Evolutionary conservation across 2,113 vertebrate species (phyloP), one percentile per base, ranked within the genome.

Genomic region (Piprites chloris): DNA sequence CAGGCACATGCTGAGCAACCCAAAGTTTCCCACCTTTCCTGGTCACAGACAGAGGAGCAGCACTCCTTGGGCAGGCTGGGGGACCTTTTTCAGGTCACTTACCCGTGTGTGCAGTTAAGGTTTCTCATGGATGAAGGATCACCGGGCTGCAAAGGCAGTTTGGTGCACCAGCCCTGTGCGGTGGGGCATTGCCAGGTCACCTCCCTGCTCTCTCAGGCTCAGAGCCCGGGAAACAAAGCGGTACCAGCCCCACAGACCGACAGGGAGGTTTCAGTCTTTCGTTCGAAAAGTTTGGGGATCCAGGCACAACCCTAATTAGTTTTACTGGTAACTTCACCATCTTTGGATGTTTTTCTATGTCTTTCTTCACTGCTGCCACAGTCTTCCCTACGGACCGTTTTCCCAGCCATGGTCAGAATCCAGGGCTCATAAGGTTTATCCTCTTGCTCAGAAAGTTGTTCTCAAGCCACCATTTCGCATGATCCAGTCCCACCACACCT

Each of bases 151-250:
- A 73, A 50, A 58, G 49, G 39, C 39, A 39, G 21, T 18, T 30
- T 19, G 32, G 30, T n/a, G 67, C 46, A 12, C 20, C 3, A 67
- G 39, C 27, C 28, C 12, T 2, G 4, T 0, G 0, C 52, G 27
- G 14, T 4, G 27, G 15, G 42, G 35, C 55, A 8, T 1, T 56
- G 49, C 23, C 41, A 32, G 37, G 69, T 14, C 55, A 42, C 23
- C 9, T 26, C 32, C 44, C 41, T 30, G 13, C 52, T 14, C 58
- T 49, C 58, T 61, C 87, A 11, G 26, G 8, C 74, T 19, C 2
- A 0, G 24, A 62, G 67, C 42, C 46, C 42, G 28, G 28, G 42
- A 56, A 37, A 49, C 46, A 33, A 19, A 13, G 33, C 2, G 8
- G 22, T 58, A 39, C 20, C 24, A 39, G 37, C 55, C 47, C 39